Base-by-base conservation (phyloP, 2,888 invertebrate species). In the Chaetogeoica ovagalla region DNA sequence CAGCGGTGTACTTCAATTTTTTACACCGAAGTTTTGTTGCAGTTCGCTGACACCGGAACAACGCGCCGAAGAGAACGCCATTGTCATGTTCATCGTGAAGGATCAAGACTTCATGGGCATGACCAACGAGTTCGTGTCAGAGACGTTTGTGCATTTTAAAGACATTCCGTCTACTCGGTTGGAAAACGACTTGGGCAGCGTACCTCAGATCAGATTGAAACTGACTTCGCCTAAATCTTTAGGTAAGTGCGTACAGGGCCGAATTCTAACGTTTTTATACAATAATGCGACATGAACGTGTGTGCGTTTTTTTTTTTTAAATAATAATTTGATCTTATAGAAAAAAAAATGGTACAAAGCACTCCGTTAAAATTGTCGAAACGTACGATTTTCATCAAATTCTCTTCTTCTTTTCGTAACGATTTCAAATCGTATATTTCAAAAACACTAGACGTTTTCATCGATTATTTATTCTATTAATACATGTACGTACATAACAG, bases 101-200 rank as follows among this genome's bases (percentile, higher is more conserved):
- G 98, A 98, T 87, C 96, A 96, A 86, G 98, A 98, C 87, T 91
- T 97, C 87, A 91, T 97, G 86, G 93, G 95, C 75, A 91, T 96
- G 86, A 91, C 91, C 84, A 96, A 96, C 86, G 95, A 96, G 85
- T 97, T 97, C 87, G 92, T 98, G 83, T 97, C 97, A 13, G 98
- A 98, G 87, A 94, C 95, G 62, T 97, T 94, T 87, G 86, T 97
- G 55, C 90, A 92, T 84, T 92, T 98, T 87, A 90, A 89, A 82
- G 92, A 94, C 84, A 90, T 95, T 84, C 89, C 91, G 19, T 90
- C 90, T 0, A 88, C 88, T 0, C 88, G 89, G 77, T 84, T 87
- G 15, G 86, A 87, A 70, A 89, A 90, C 73, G 88, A 93, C 82
- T 90, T 92, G 89, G 83, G 65, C 37, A 59, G 68, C 71, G 72